A percentile compares a stretch with the other conserved stretches of the same genome.
Conservation (phyloP, 2,113 vertebrate species). For the Pachycephala philippinensis region DNA sequence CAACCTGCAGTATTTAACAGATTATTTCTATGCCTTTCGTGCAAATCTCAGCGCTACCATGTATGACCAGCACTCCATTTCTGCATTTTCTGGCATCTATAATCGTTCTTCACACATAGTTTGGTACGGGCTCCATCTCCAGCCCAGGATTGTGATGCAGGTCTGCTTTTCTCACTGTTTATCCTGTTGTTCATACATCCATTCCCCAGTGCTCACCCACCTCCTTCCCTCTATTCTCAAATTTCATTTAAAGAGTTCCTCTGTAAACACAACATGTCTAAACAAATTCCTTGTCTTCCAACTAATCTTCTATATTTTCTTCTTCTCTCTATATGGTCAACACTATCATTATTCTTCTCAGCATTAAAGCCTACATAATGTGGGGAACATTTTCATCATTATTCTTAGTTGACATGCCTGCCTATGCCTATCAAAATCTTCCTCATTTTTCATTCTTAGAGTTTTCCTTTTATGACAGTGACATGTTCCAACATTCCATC, state of each 20-base stretch:
- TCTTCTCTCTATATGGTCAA: background rate
- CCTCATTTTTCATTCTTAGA: background rate
- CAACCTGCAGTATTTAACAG: background rate
- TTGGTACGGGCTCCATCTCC: background rate
- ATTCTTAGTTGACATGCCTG: background rate
- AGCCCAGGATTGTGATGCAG: background rate
- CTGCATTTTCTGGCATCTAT: background rate
- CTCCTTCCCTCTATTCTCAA: background rate
- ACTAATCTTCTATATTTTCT: background rate
- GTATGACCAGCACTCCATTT: background rate
- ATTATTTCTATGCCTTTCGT: background rate
- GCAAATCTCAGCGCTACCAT: background rate
- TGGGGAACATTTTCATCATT: background rate
- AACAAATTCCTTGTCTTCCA: background rate
- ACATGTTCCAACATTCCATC: background rate
- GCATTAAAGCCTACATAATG: background rate
- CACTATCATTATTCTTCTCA: background rate
- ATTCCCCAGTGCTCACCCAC: background rate
- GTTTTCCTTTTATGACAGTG: background rate
- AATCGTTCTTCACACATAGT: rapidly evolving
- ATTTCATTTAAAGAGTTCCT: background rate
- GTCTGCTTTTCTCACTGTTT: background rate
- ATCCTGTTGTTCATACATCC: background rate
- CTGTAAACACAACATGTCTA: background rate
- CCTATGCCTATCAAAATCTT: background rate